Base-by-base conservation (phyloP, 2,113 vertebrate genomes). In the Xenopus laevis region DNA sequence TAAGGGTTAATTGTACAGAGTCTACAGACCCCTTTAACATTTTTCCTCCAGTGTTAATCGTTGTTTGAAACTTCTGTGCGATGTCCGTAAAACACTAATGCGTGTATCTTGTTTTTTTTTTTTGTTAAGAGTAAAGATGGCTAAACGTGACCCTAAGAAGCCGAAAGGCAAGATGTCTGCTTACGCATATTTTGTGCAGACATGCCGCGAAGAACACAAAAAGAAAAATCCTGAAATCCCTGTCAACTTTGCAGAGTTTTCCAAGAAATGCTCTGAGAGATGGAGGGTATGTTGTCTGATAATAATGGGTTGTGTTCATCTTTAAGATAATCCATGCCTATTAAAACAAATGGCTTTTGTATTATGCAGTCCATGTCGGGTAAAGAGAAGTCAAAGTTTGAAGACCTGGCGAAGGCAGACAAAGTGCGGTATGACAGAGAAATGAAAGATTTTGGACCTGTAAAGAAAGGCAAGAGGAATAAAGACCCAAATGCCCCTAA, bases 141-240 rank as follows among this genome's bases (percentile, higher is more conserved):
- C 90, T 83, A 95, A 95, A 91, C 91, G 93, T 75, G 94, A 94
- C 74, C 94, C 94, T 53, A 94, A 92, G 84, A 95, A 95, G 85
- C 94, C 94, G 71, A 94, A 94, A 79, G 93, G 93, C 87, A 95
- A 93, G 86, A 95, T 95, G 94, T 95, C 94, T 74, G 89, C 93
- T 17, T 95, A 95, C 78, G 94, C 93, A 72, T 95, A 93, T 87
- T 95, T 95, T 72, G 93, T 95, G 82, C 92, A 95, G 87, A 95
- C 92, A 0, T 94, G 93, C 86, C 89, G 93, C 60, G 93, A 94
- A 70, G 94, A 95, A 64, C 94, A 95, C 68, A 95, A 95, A 88
- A 94, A 94, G 83, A 95, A 94, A 79, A 94, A 88, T 71, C 93
- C 92, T 0, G 93, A 94, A 72, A 88, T 94, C 77, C 93, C 93